phyloP scores from a whole-genome alignment of 2,797 vertebrate species.

The Anguilla pacifica region DNA sequence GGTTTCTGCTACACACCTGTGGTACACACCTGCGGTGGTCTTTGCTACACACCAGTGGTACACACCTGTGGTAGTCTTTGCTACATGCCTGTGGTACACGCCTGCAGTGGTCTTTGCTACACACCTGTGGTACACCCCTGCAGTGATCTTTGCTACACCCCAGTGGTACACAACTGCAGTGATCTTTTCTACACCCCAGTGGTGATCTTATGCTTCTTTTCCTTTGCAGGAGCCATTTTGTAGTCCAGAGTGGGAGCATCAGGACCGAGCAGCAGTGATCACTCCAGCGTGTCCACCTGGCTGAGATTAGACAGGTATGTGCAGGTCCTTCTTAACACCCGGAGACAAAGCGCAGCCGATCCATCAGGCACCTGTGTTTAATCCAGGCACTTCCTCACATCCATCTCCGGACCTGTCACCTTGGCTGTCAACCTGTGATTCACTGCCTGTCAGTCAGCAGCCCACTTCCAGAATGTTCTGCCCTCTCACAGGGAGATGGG shows the following conservation, averaged over 20 bases:
- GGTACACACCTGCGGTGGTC: too few species aligned
- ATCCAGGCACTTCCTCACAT: neutral
- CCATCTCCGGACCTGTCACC: neutral
- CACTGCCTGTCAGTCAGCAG: neutral
- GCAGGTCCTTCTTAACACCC: neutral
- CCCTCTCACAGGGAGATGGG: neutral
- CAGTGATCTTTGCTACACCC: neutral
- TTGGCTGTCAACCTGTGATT: neutral
- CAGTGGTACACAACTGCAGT: neutral
- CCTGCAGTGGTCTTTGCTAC: neutral
- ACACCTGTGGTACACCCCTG: neutral
- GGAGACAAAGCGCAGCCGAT: neutral
- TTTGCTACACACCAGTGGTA: neutral
- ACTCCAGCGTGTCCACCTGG: slow-evolving; percentile 12
- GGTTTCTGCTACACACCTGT: too few species aligned
- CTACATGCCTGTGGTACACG: neutral
- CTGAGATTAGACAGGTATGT: slow-evolving; percentile 46
- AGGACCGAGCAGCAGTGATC: slow-evolving; percentile 33
- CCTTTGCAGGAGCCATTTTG: slow-evolving; percentile 38
- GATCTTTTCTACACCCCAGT: neutral
- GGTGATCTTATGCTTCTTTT: slow-evolving; percentile 37
- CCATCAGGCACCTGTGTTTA: neutral
- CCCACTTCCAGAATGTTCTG: neutral
- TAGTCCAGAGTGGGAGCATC: slow-evolving; percentile 34
- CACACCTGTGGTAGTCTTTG: neutral